A percentile compares a stretch with the other conserved stretches of the same genome.
Conservation (phyloP, 2,888 invertebrate species). For the Coenonympha glycerion region DNA sequence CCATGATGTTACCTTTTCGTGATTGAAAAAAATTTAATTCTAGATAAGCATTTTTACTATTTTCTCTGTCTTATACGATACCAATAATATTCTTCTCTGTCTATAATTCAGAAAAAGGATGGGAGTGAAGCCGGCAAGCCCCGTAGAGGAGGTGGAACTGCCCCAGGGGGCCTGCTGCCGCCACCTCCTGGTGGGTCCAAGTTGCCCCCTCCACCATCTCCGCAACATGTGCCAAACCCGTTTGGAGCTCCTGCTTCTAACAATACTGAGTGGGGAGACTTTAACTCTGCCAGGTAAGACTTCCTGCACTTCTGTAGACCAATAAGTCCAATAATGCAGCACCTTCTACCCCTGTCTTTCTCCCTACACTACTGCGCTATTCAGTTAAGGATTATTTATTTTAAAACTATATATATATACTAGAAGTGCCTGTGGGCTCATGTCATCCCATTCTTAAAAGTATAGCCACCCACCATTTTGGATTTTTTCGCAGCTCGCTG, state of each 20-base stretch:
- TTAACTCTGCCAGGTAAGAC: constrained; percentile 80
- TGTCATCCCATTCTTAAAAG: too few relatives aligned
- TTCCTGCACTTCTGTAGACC: not conserved
- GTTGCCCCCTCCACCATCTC: constrained; percentile 87
- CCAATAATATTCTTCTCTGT: too few relatives aligned
- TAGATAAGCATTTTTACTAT: too few relatives aligned
- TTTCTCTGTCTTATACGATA: too few relatives aligned
- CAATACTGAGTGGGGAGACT: constrained; percentile 89
- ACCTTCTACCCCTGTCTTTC: not conserved
- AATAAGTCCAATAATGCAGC: too few relatives aligned
- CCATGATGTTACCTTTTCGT: too few relatives aligned
- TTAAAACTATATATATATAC: too few relatives aligned
- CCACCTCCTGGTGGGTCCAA: constrained; percentile 85
- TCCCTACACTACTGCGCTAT: not conserved
- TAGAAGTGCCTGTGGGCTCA: too few relatives aligned
- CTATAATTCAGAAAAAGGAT: constrained; percentile 84
- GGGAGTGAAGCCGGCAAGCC: constrained; percentile 85
- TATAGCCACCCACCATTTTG: too few relatives aligned
- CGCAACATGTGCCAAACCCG: constrained; percentile 81
- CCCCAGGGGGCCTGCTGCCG: constrained; percentile 81
- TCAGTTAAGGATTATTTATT: too few relatives aligned
- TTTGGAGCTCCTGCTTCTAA: constrained; percentile 59
- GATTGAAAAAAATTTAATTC: too few relatives aligned
- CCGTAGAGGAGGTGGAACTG: constrained; percentile 65
- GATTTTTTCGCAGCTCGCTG: too few relatives aligned